Evolutionary conservation across 2,797 vertebrate genomes (phyloP).

Genomic region (Enteromius treurensis): DNA sequence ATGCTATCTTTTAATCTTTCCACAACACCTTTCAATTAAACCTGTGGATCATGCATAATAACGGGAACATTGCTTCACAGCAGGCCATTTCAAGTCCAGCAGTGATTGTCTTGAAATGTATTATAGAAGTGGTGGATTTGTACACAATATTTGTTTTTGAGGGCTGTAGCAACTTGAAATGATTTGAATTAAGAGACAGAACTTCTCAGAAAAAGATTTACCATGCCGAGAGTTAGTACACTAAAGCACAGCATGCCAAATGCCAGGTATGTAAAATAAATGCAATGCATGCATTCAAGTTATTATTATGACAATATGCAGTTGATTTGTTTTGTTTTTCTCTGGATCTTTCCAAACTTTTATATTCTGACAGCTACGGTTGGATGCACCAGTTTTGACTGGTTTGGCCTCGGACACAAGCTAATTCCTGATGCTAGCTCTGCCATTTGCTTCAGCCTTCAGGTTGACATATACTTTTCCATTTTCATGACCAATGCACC

Average conservation of each 20-base stretch:
- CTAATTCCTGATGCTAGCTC: neutral
- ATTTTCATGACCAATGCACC: neutral
- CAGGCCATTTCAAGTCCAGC: neutral
- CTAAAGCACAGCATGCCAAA: slow-evolving; percentile 2
- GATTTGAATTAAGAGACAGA: neutral
- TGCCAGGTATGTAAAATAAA: neutral
- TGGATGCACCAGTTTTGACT: neutral
- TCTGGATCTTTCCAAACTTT: neutral
- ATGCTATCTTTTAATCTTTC: neutral
- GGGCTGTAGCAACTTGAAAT: neutral
- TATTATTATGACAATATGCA: neutral
- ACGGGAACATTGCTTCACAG: neutral
- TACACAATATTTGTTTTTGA: neutral
- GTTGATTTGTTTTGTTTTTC: slow-evolving; percentile 1
- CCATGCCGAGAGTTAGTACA: neutral
- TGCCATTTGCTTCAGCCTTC: neutral
- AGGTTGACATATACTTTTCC: neutral
- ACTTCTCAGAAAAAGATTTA: neutral
- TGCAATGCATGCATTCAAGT: neutral
- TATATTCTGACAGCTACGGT: neutral
- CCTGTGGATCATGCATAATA: slow-evolving; percentile 3
- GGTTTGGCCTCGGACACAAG: neutral
- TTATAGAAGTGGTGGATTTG: neutral
- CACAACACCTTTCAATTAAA: neutral
- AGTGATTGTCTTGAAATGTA: neutral